Evolutionary conservation across 2,113 vertebrate species (phyloP), one percentile per base, ranked within the genome.

Genomic region (Lasiurus borealis): DNA sequence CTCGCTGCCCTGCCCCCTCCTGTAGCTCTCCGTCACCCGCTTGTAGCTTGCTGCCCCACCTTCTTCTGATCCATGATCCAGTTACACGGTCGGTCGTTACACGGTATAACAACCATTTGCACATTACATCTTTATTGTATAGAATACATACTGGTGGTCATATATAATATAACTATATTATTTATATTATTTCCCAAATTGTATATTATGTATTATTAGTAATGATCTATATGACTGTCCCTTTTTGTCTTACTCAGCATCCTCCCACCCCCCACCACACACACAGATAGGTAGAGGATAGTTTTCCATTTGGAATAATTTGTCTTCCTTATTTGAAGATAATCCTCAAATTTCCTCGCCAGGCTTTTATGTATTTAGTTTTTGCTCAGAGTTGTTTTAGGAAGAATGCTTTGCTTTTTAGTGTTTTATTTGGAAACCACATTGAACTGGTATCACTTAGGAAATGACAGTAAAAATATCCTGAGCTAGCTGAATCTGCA

Each of bases 321-420:
- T 81, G 27, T 75, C 31, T 85, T 91, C 21, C 46, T 83, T 78
- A 73, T 76, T 77, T 85, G 19, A 92, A 44, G 50, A 88, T 13
- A 77, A 34, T 8, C 14, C 10, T 50, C 2, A 64, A 8, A 52
- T 92, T 83, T 88, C 29, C 69, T 91, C 89, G 34, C 66, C 34
- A 5, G 77, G 15, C 3, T 40, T 62, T 72, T 40, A 21, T 72
- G 23, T n/a, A 10, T 44, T 40, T 36, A 2, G 19, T 82, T 34
- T 82, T 31, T 36, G n/a, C n/a, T 93, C n/a, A 90, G 85, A 88
- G 7, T 81, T 85, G 44, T 25, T 90, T 94, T 16, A 85, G 62
- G 66, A 91, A 90, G 66, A 85, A 95, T 93, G 23, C 19, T 90
- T 94, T 92, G 57, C 84, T 90, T 91, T 93, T 93, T 83, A 83